Base-by-base conservation (phyloP, 2,888 invertebrate genomes). In the Pterostichus madidus region DNA sequence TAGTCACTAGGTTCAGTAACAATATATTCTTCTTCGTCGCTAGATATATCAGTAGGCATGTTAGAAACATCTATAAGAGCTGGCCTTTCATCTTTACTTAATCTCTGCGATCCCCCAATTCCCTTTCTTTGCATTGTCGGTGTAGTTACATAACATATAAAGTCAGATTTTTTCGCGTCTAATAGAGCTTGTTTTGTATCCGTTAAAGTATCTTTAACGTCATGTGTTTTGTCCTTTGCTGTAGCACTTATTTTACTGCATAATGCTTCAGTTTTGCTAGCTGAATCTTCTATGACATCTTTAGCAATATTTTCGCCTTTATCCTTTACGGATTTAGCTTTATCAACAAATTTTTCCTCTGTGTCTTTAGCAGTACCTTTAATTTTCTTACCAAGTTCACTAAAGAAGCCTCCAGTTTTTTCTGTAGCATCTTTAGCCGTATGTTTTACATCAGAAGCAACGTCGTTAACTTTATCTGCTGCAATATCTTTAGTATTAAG, bases 71-170 rank as follows among this genome's bases (percentile, higher is more conserved):
- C 90, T 24, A 88, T 84, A 3, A 89, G 87, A 68, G 87, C 86
- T 24, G 90, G 90, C 77, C 89, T 85, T 68, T 89, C 88, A 13
- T 86, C 88, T 84, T 86, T 87, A 5, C 88, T 80, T 46, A 89
- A 85, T 56, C 88, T 87, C 79, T 89, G 89, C 13, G 90, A 90
- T 15, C 88, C 88, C 8, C 87, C 88, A 61, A 89, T 86, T 7
- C 87, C 88, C 68, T 89, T 86, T 79, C 90, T 86, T 31, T 88
- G 87, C 83, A 88, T 85, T 39, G 87, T 89, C 6, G 90, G 90
- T 17, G 90, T 90, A n/a, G 90, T 88, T 10, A 89, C 87, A 39
- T 68, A 83, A 11, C 76, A 77, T 56, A 83, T 44, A 39, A 53
- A 77, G 17, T 83, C 83, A 8, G 64, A 53, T 52, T 52, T 83